A percentile compares a stretch with the other conserved stretches of the same genome.
Conservation (phyloP, 2,888 invertebrate genomes). For the Torymus tubicola region DNA sequence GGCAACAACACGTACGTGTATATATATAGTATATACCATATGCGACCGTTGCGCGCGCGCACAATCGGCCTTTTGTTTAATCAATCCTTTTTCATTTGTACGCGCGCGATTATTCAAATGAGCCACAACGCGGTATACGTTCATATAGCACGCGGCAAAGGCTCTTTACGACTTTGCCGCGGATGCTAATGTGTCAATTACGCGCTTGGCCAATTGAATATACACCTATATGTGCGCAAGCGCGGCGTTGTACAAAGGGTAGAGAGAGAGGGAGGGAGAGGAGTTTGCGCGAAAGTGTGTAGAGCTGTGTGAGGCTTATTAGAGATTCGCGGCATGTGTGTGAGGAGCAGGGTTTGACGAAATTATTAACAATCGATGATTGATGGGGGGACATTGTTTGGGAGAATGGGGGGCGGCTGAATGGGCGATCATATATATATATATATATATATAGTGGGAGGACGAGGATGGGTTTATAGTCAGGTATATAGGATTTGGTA, state of each 20-base stretch:
- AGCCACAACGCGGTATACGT: neutral
- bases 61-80: conserved; percentile 57
- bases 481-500: too few species aligned
- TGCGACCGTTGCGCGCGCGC: neutral
- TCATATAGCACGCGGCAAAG: conserved; percentile 7
- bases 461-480: too few species aligned
- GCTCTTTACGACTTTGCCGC: conserved; percentile 36
- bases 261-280: too few species aligned
- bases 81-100: conserved; percentile 49
- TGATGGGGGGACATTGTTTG: conserved; percentile 38
- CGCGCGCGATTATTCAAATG: conserved; percentile 49
- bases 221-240: too few species aligned
- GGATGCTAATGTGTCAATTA: conserved; percentile 57
- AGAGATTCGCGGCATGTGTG: conserved; percentile 15
- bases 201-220: conserved; percentile 32
- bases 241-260: conserved; percentile 28
- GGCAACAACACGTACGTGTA: neutral
- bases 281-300: neutral
- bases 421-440: too few species aligned
- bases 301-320: conserved; percentile 22
- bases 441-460: too few species aligned
- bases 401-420: neutral
- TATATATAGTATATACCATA: neutral
- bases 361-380: conserved; percentile 55
- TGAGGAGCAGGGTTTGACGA: conserved; percentile 37